Conservation (phyloP, 2,797 vertebrate species). For the Platyrinchus mystaceus region DNA sequence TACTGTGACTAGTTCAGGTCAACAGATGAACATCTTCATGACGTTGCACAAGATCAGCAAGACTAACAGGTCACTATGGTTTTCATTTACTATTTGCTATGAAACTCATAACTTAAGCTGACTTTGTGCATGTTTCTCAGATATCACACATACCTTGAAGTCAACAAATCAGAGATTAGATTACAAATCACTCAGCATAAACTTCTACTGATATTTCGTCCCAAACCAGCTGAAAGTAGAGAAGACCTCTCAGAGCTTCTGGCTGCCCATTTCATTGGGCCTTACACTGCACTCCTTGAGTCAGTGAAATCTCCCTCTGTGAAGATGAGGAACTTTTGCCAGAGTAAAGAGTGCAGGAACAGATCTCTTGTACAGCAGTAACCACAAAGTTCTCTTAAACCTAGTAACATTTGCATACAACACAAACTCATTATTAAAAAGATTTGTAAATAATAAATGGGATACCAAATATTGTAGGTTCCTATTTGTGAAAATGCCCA, state of each 20-base stretch:
- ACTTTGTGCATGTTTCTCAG: background rate
- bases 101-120: conserved; percentile 26
- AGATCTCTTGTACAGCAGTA: background rate
- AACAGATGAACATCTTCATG: conserved; percentile 79
- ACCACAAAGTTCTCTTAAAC: background rate
- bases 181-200: conserved; percentile 4
- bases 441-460: background rate
- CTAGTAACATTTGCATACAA: background rate
- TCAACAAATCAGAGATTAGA: conserved; percentile 20
- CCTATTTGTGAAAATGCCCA: background rate
- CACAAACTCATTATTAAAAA: background rate
- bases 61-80: conserved; percentile 82
- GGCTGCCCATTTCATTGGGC: background rate
- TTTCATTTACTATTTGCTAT: conserved; percentile 82
- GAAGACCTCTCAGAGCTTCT: background rate
- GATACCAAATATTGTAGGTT: background rate
- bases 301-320: background rate
- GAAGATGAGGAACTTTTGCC: background rate
- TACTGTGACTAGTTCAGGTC: conserved; percentile 78
- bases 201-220: background rate
- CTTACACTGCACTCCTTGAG: background rate
- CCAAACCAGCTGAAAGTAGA: background rate
- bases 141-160: background rate
- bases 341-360: background rate
- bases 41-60: conserved; percentile 71